Evolutionary conservation across 2,888 invertebrate genomes (phyloP), one percentile per base, ranked within the genome.

Genomic region (Anoplius nigerrimus): DNA sequence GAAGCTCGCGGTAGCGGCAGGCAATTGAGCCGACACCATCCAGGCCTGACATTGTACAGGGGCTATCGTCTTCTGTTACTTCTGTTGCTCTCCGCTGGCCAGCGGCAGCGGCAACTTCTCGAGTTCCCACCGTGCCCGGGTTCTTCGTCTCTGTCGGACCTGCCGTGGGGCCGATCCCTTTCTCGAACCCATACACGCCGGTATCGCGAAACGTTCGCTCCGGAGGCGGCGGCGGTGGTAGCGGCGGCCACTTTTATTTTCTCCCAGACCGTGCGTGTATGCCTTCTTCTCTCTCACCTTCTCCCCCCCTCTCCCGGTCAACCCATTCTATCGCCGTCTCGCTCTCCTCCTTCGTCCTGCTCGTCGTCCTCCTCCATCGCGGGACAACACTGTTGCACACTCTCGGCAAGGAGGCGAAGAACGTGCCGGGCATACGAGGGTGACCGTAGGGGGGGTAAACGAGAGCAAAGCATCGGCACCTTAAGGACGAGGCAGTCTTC

Each of bases 41-140:
- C 6, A 34, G 34, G 34, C 34, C 34, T 34, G 34, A 3, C 34
- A 34, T 34, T 34, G 48, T 20, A 20, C 48, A 20, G 3, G 48
- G 8, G 4, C 18, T 5, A 48, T 48, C 48, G 48, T 48, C 48
- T 20, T 16, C 48, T 20, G 11, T 48, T 48, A 48, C 64, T 54
- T 45, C 24, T 11, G n/a, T 27, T 22, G 13, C 18, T 24, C 46
- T 27, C 27, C 60, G 4, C 18, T 11, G 18, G 56, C 20, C 56
- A 42, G 4, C 21, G 52, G 52, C 52, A 52, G 42, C 56, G 34
- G 34, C 34, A 34, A 34, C 34, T 34, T 84, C 84, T 84, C 82
- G 75, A 78, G 84, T 84, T 84, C 84, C 84, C 84, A 84, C 82
- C 81, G 81, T 75, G 81, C 75, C 62, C 68, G 60, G 68, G 69